Percentiles rank a stretch among this genome's conserved stretches.
Conservation (phyloP, 2,797 vertebrate genomes). For the Pteronotus mesoamericanus region DNA sequence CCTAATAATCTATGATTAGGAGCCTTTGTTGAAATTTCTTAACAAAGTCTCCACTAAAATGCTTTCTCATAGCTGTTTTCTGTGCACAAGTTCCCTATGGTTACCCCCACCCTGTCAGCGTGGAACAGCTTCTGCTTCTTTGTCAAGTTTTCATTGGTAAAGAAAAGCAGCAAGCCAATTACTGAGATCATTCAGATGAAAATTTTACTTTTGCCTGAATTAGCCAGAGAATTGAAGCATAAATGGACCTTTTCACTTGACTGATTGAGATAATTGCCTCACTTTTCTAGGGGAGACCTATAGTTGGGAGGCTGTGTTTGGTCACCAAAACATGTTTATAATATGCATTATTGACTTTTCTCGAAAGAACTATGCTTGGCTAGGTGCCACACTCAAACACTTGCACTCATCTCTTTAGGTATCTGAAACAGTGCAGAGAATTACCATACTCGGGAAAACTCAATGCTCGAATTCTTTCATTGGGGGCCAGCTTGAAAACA, state of each 20-base stretch:
- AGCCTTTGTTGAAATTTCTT: constrained; percentile 20
- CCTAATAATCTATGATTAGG: neutral
- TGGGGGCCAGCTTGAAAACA: neutral
- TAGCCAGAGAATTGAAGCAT: constrained; percentile 74
- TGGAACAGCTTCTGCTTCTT: constrained; percentile 33
- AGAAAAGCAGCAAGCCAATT: constrained; percentile 73
- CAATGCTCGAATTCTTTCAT: constrained; percentile 12
- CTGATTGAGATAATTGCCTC: constrained; percentile 74
- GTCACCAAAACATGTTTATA: constrained; percentile 71
- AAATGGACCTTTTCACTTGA: constrained; percentile 76
- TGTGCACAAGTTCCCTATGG: neutral
- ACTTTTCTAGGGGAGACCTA: constrained; percentile 67
- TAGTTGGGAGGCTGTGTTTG: constrained; percentile 58
- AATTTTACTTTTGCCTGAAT: constrained; percentile 78
- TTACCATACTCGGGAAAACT: neutral
- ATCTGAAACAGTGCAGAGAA: constrained; percentile 33
- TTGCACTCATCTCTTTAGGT: neutral
- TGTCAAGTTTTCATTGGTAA: constrained; percentile 56
- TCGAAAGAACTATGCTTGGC: constrained; percentile 53
- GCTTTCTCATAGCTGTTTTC: neutral
- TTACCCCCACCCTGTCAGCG: neutral
- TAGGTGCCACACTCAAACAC: constrained; percentile 14
- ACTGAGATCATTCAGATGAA: constrained; percentile 77
- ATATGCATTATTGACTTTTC: constrained; percentile 64
- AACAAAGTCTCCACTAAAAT: neutral